Evolutionary conservation across 2,797 vertebrate species (phyloP).

Genomic region (Enteromius mattozi): DNA sequence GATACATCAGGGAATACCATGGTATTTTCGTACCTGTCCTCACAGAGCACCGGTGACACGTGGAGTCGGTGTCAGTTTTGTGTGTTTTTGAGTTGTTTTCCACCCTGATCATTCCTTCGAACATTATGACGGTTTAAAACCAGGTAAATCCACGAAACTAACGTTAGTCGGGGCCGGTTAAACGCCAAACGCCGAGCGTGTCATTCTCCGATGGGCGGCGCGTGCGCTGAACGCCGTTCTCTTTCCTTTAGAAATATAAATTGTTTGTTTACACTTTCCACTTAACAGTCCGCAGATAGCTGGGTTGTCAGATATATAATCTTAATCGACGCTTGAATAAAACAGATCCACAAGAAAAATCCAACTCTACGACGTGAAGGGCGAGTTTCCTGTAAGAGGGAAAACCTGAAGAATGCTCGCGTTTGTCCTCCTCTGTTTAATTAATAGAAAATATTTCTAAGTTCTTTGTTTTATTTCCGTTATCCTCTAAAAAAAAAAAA

Average conservation of each 20-base stretch:
- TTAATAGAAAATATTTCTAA: not conserved
- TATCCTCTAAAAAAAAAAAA: not conserved
- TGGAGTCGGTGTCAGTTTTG: slow-evolving; percentile 37
- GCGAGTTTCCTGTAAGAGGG: slow-evolving; percentile 13
- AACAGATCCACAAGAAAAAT: not conserved
- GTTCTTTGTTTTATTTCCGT: not conserved
- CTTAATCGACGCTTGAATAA: not conserved
- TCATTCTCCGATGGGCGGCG: not conserved
- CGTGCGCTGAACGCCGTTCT: slow-evolving; percentile 10
- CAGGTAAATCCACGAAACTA: slow-evolving; percentile 8
- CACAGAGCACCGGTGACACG: slow-evolving; percentile 59
- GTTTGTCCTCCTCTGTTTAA: not conserved
- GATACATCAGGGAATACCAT: not conserved
- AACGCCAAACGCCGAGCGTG: not conserved
- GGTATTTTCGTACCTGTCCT: slow-evolving; percentile 64
- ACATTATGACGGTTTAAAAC: slow-evolving; percentile 68
- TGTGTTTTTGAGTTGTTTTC: slow-evolving; percentile 50
- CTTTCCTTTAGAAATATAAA: not conserved
- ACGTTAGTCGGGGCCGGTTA: not conserved
- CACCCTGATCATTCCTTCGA: slow-evolving; percentile 77
- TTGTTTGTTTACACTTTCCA: not conserved
- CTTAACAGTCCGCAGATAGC: not conserved
- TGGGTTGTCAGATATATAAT: not conserved
- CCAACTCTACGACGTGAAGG: not conserved
- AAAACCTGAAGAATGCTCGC: not conserved